Conservation (phyloP, 2,113 vertebrate species). For the Clarias batrachus region DNA sequence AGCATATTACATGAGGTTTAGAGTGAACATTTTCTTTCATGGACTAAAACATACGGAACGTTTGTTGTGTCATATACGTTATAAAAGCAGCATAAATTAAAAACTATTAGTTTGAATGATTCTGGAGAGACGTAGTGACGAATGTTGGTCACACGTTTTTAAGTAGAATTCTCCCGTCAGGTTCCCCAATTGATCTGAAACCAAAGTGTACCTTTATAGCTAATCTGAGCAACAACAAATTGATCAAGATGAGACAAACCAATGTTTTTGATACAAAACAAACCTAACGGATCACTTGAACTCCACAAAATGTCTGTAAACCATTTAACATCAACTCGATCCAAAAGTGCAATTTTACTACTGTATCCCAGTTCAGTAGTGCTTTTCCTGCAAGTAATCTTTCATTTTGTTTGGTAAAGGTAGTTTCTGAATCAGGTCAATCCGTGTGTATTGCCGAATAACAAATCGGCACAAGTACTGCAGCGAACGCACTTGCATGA, state of each 20-base stretch:
- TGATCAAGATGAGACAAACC: slow-evolving; percentile 59
- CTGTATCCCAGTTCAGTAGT: slow-evolving; percentile 90
- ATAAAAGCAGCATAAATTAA: neutral
- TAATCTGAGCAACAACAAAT: slow-evolving; percentile 59
- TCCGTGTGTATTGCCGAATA: slow-evolving; percentile 96
- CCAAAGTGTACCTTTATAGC: slow-evolving; percentile 25
- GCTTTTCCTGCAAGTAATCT: slow-evolving; percentile 99
- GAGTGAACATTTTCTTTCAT: neutral
- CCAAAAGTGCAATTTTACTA: slow-evolving; percentile 92
- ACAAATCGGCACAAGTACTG: slow-evolving; percentile 99
- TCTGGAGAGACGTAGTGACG: neutral
- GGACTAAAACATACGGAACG: neutral
- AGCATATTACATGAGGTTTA: neutral
- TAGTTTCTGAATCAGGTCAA: slow-evolving; percentile 99
- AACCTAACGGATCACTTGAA: slow-evolving; percentile 78
- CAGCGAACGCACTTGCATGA: slow-evolving; percentile 98
- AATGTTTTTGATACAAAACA: slow-evolving; percentile 58
- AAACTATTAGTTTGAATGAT: neutral
- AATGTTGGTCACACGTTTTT: neutral
- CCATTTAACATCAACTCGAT: slow-evolving; percentile 76
- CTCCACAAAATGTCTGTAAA: slow-evolving; percentile 82
- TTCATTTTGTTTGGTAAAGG: slow-evolving; percentile 99
- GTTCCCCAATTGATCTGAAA: slow-evolving; percentile 7
- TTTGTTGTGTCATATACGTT: neutral
- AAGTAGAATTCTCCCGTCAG: neutral